Evolutionary conservation across 1,140 invertebrate species (phyloP), one percentile per base, ranked within the genome.

Genomic region (Littorina saxatilis): DNA sequence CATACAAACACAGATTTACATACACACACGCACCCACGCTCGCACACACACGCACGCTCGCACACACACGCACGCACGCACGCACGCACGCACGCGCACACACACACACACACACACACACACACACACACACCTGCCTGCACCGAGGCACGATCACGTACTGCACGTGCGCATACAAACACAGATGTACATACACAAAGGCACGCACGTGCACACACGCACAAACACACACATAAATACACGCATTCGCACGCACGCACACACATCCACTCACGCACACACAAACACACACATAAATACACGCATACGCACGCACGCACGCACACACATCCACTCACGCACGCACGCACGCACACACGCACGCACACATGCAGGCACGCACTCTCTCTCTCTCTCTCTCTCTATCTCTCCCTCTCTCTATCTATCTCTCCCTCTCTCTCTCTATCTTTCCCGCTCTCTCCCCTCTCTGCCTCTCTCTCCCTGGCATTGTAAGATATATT

Each of bases 1-100:
- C 55, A 58, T 27, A 27, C 55, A 58, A 20, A 58, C 55, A 58
- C 55, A 23, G 9, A 58, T 23, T 23, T 23, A 23, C 55, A 58
- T 23, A 58, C 55, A 58, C 55, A 58, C 55, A 58, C 55, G n/a
- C 55, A 58, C 55, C 9, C 23, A 23, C 55, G n/a, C 55, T 4
- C 55, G n/a, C 23, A 23, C 55, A 58, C 23, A 23, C 55, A 58
- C 55, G n/a, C 55, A 58, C 23, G n/a, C 55, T 13, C 55, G n/a
- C 55, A 58, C 55, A 58, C 55, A 58, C 55, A 23, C 55, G n/a
- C 55, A 58, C 55, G n/a, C 55, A 58, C 55, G n/a, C 55, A 58
- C 23, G n/a, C 55, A 58, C 55, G n/a, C 55, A 58, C 55, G n/a
- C 55, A 58, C 55, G n/a, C 55, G n/a, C 55, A 58, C 55, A 58